These are phyloP conservation scores for Corydoras maculifer DNA, from an alignment of 2,113 vertebrate genomes.

Conservation along the genomic window DNA sequence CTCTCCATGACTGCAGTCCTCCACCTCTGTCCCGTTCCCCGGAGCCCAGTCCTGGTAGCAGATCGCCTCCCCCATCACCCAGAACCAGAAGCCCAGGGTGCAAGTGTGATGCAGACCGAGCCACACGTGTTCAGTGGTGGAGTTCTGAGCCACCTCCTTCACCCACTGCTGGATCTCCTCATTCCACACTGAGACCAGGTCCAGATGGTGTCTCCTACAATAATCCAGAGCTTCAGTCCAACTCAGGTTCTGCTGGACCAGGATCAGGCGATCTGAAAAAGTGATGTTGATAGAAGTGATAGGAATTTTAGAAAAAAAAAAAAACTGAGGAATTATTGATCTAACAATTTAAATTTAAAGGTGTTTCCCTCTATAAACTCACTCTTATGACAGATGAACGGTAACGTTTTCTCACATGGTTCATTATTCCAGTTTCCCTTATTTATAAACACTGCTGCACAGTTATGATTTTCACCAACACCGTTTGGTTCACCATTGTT, in stretches of 20 bases:
- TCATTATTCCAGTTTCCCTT: background rate
- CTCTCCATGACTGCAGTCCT: constrained; percentile 1
- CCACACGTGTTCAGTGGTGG: constrained; percentile 28
- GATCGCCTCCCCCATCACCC: no score
- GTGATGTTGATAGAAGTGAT: no score
- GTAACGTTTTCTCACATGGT: background rate
- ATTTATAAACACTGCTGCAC: background rate
- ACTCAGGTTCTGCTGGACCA: background rate
- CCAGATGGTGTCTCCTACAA: constrained; percentile 4
- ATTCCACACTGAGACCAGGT: constrained; percentile 26
- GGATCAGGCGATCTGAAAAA: background rate
- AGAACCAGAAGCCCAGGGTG: no score
- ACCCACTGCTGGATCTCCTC: constrained; percentile 17
- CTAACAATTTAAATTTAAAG: no score
- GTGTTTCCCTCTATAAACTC: constrained; percentile 6
- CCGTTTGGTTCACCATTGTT: background rate
- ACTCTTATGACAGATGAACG: constrained; percentile 20
- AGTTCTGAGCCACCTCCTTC: background rate
- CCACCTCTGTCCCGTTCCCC: background rate
- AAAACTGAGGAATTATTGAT: background rate
- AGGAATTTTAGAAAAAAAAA: no score
- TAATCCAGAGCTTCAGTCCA: constrained; percentile 12
- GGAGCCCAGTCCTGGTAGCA: constrained; percentile 23
- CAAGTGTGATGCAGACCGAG: no score
- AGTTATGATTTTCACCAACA: background rate